Conservation (phyloP, 2,113 vertebrate genomes). For the Ovis aries region DNA sequence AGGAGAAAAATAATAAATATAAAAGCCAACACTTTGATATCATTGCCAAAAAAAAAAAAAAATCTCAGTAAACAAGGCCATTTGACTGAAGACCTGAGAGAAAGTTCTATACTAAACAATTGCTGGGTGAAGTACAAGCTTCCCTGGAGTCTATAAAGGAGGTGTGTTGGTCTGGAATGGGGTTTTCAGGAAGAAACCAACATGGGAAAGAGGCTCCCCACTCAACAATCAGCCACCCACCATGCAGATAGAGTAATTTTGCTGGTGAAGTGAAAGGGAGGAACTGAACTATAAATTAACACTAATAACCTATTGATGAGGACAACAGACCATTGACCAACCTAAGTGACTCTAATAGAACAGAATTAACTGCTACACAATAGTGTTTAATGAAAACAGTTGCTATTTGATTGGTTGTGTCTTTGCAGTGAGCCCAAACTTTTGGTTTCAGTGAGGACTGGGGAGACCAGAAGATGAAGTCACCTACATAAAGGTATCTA, state of each 20-base stretch:
- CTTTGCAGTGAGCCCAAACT: background rate
- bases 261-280: background rate
- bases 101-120: background rate
- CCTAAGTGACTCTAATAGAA: background rate
- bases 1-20: background rate
- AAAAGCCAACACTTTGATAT: background rate
- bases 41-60: background rate
- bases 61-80: background rate
- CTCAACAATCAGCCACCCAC: background rate
- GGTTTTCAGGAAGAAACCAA: background rate
- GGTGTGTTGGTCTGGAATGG: background rate
- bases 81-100: background rate
- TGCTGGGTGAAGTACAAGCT: background rate
- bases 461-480: background rate
- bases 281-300: background rate
- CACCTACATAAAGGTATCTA: background rate
- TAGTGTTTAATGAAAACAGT: background rate
- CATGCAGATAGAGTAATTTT: background rate
- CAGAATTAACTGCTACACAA: background rate
- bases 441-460: background rate
- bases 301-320: constrained; percentile 28
- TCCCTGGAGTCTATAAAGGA: accelerated
- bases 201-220: accelerated
- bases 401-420: background rate
- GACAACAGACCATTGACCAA: constrained; percentile 1